Base-by-base conservation (phyloP, 2,113 vertebrate species). In the Chiloscyllium plagiosum region DNA sequence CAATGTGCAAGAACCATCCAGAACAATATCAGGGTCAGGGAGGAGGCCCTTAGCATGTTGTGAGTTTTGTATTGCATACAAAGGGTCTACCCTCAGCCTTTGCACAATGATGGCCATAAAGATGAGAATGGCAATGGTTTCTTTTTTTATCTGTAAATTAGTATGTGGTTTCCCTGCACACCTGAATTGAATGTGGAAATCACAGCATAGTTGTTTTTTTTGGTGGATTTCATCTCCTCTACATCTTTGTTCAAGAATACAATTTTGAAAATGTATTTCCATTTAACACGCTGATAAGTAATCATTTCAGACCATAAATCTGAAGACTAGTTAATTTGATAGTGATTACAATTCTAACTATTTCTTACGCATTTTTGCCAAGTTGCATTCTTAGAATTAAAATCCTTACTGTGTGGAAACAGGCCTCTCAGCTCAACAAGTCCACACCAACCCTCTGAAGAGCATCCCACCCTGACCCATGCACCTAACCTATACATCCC, bases 301-400 rank as follows among this genome's bases (percentile, higher is more conserved):
- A 89, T 89, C 12, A 89, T 29, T 89, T 89, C 47, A 89, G 24
- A 89, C 50, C 26, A 29, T 29, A 26, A 68, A 0, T 29, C 2
- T 94, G 65, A 19, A 94, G 65, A 65, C 61, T 94, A 61, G 56
- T 94, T 61, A 90, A 42, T 94, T 94, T 66, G 90, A 68, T 42
- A 68, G 56, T 12, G 19, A 68, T 94, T 90, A 90, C 26, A 3
- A 68, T 68, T 94, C 37, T 66, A 94, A 94, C 56, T 19, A 22
- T 2, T 42, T 94, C 33, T 66, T 37, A 50, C 65, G 68, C 10
- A 61, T 90, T n/a, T 94, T 42, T 94, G 65, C 19, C 33, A 68
- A 37, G 65, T 10, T 33, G 52, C 15, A 94, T 37, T 33, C 61
- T 65, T 47, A 47, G 42, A 47, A 47, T 47, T 47, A 47, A 47